Evolutionary conservation across 2,888 invertebrate genomes (phyloP).

Genomic region (Drosophila neutralis): DNA sequence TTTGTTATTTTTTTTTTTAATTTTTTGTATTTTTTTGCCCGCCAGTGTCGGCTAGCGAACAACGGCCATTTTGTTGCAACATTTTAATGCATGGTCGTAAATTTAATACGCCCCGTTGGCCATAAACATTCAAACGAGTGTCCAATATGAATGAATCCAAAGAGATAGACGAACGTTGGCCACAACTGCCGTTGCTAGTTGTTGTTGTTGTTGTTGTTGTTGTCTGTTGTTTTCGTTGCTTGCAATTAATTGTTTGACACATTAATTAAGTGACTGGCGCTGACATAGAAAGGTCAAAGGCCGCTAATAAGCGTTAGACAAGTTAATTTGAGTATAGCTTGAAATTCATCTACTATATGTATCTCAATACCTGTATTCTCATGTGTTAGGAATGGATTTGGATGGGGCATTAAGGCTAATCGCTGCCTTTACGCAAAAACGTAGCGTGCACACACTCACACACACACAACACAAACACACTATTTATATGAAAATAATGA

Average conservation of each 20-base stretch:
- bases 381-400: constrained; percentile 47
- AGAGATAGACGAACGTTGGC: constrained; percentile 55
- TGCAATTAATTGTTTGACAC: constrained; percentile 74
- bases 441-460: constrained; percentile 10
- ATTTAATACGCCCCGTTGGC: constrained; percentile 77
- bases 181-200: constrained; percentile 19
- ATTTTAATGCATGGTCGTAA: constrained; percentile 79
- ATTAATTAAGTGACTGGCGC: constrained; percentile 71
- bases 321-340: constrained; percentile 64
- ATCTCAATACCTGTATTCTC: constrained; percentile 37
- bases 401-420: constrained; percentile 64
- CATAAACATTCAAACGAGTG: constrained; percentile 67
- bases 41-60: constrained; percentile 31
- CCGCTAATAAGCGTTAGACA: constrained; percentile 74
- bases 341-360: constrained; percentile 16
- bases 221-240: constrained; percentile 16
- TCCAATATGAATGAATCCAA: constrained; percentile 73
- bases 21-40: constrained; percentile 30
- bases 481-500: constrained; percentile 27
- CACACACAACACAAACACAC: background rate
- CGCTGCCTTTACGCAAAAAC: constrained; percentile 58
- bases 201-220: constrained; percentile 13
- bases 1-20: constrained; percentile 10
- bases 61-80: constrained; percentile 78
- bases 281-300: constrained; percentile 73